Conservation (phyloP, 2,888 invertebrate species). For the Scaptomyza caliginosa region DNA sequence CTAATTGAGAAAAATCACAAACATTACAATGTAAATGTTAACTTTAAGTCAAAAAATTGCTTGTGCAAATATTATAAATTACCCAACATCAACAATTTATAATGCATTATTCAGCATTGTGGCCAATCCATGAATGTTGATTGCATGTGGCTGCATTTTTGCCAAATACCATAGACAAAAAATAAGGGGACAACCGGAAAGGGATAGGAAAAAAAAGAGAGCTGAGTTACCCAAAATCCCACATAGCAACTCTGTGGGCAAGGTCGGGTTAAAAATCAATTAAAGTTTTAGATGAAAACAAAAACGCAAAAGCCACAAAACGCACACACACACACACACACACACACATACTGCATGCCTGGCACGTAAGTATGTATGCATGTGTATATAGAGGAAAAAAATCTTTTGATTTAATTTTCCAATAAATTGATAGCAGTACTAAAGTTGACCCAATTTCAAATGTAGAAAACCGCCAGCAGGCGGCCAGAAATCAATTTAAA, state of each 20-base stretch:
- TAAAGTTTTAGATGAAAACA: constrained; percentile 56
- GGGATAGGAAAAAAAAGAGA: neutral
- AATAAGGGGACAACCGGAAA: neutral
- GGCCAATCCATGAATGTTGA: constrained; percentile 38
- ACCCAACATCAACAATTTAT: constrained; percentile 53
- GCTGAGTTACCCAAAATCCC: neutral
- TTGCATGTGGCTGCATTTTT: constrained; percentile 51
- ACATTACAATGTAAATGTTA: constrained; percentile 5
- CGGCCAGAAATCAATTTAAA: constrained; percentile 66
- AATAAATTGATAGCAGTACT: constrained; percentile 31
- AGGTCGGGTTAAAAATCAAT: constrained; percentile 69
- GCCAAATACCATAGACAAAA: constrained; percentile 26
- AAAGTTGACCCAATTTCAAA: constrained; percentile 39
- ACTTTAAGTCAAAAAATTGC: constrained; percentile 24
- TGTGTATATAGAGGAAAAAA: neutral
- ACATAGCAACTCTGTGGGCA: constrained; percentile 34
- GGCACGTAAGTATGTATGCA: constrained; percentile 5
- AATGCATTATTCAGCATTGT: constrained; percentile 55
- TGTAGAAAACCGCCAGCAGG: constrained; percentile 34
- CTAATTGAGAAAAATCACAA: neutral
- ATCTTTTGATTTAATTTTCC: constrained; percentile 47
- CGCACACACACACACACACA: constrained; percentile 13
- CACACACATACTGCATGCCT: constrained; percentile 18
- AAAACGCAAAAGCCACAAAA: constrained; percentile 58
- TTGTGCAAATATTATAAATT: constrained; percentile 60